Base-by-base conservation (phyloP, 2,888 invertebrate species). In the Himalopsyche tibetana region DNA sequence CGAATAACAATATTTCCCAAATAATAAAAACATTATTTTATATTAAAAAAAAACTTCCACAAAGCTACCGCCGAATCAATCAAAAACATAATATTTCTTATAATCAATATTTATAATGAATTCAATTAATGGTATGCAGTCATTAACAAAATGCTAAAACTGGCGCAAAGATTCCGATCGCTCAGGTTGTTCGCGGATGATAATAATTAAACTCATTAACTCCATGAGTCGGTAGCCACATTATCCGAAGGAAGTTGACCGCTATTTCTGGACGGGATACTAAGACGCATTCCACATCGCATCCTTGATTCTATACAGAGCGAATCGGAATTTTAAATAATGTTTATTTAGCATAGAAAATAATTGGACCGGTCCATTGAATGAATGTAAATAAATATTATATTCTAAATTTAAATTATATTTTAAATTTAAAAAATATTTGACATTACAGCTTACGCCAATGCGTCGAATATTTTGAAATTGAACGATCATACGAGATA, bases 231-330 rank as follows among this genome's bases (percentile, higher is more conserved):
- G 63, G 63, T 63, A 63, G 81, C 81, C 38, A 51, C 69, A 84
- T 80, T 69, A 38, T 45, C 19, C 55, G 55, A 84, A 84, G 84
- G 84, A 84, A 55, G 56, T 80, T 80, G 80, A 80, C 84, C 84
- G 84, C 84, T 84, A 84, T 55, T 69, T 79, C 36, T 55, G 79
- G 42, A 51, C 38, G 79, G 69, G 42, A 83, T 69, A 42, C 69
- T 69, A 36, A 74, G 36, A 51, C 83, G 28, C 63, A 63, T 63
- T 63, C 63, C 63, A 63, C 63, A 63, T 19, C 19, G 63, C 63
- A 63, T 63, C 63, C 63, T 63, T 63, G 63, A 63, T 63, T 63
- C 63, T 63, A 63, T 63, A 63, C 28, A 19, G 63, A n/a, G 28
- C 63, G 63, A 6, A 28, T 19, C 28, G 63, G 56, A 56, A 56